Percentiles rank a stretch among this genome's conserved stretches.
Evolutionary conservation across 2,888 invertebrate species (phyloP).

Genomic region (Harpalus rubripes): DNA sequence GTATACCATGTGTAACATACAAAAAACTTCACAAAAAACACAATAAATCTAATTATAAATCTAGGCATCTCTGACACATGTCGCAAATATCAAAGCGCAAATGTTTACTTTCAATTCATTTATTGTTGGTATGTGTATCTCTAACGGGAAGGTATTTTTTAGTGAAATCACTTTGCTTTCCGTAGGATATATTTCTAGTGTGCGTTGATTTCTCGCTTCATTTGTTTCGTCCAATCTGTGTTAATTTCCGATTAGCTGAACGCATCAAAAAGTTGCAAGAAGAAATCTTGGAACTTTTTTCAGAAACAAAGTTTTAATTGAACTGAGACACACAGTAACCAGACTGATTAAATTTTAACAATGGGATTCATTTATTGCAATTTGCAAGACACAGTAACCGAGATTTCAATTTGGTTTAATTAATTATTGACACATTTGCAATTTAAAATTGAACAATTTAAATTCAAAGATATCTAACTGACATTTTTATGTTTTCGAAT

Average conservation of each 20-base stretch:
- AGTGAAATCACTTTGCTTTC: neutral
- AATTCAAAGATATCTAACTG: too few species aligned
- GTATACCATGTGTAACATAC: neutral
- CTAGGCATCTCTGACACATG: slow-evolving; percentile 16
- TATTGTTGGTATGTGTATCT: neutral
- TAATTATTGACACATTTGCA: neutral
- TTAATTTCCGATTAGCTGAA: slow-evolving; percentile 33
- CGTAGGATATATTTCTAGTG: neutral
- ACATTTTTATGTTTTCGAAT: too few species aligned
- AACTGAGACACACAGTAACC: slow-evolving; percentile 34
- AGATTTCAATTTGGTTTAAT: too few species aligned
- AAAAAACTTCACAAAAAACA: neutral
- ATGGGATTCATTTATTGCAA: slow-evolving; percentile 43
- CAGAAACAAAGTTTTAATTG: slow-evolving; percentile 53
- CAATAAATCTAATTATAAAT: slow-evolving; percentile 21
- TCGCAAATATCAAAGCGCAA: slow-evolving; percentile 18
- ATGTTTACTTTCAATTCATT: neutral
- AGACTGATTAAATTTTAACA: slow-evolving; percentile 51
- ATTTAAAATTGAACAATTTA: neutral
- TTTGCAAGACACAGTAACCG: neutral
- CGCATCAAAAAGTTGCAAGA: slow-evolving; percentile 21
- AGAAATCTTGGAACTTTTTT: slow-evolving; percentile 37
- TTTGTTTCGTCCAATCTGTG: slow-evolving; percentile 30
- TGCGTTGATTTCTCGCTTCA: slow-evolving; percentile 17
- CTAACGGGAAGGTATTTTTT: neutral